Conservation (phyloP, 2,888 invertebrate species). For the Drosophila meridionalis region DNA sequence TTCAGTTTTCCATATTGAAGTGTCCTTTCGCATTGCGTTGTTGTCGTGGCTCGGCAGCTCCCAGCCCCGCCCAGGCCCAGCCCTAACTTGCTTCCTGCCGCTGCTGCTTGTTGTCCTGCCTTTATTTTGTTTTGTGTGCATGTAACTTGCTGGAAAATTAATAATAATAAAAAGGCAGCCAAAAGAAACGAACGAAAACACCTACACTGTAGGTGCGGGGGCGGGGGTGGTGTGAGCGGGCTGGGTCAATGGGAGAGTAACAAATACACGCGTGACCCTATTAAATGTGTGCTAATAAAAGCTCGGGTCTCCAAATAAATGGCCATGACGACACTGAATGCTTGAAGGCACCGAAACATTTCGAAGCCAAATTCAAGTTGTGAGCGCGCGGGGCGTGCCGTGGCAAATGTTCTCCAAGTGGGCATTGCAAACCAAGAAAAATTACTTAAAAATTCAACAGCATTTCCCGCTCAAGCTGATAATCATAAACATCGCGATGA, state of each 20-base stretch:
- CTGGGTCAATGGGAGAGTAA: conserved; percentile 47
- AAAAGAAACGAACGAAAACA: conserved; percentile 60
- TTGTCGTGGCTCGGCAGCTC: conserved; percentile 47
- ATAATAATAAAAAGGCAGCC: conserved; percentile 74
- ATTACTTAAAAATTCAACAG: conserved; percentile 78
- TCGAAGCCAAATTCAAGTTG: conserved; percentile 29
- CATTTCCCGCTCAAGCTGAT: conserved; percentile 45
- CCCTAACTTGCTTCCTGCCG: conserved; percentile 41
- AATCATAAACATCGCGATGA: conserved; percentile 24
- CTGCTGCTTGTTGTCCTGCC: conserved; percentile 62
- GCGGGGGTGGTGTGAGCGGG: neutral
- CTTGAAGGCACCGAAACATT: conserved; percentile 23
- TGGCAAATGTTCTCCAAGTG: conserved; percentile 36
- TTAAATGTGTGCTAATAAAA: conserved; percentile 81
- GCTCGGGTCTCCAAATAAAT: conserved; percentile 74
- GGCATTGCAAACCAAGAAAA: conserved; percentile 51
- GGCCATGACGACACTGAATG: conserved; percentile 60
- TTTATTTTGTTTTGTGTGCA: conserved; percentile 77
- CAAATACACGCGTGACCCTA: conserved; percentile 80
- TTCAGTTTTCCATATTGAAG: conserved; percentile 73
- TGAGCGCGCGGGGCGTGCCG: conserved; percentile 3
- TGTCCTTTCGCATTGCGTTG: conserved; percentile 76
- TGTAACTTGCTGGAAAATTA: conserved; percentile 81
- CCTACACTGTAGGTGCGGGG: conserved; percentile 42
- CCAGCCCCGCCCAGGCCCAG: conserved; percentile 11